These are phyloP conservation scores for Pycnonotus jocosus DNA, from an alignment of 2,113 vertebrate species.

Conservation along the genomic window DNA sequence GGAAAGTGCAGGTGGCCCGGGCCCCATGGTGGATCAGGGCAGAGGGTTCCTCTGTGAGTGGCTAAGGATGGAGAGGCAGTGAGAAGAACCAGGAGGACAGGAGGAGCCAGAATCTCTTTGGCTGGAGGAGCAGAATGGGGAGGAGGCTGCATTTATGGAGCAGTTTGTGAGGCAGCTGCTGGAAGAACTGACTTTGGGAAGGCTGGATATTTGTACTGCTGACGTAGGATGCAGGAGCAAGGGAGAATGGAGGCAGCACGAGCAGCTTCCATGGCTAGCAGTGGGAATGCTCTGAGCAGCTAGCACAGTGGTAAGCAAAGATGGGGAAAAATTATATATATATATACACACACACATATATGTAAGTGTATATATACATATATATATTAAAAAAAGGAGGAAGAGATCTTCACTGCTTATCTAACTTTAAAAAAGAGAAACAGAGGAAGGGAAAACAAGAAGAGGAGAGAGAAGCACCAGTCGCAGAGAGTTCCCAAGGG, in stretches of 20 bases:
- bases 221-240: conserved; percentile 10
- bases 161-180: conserved; percentile 10
- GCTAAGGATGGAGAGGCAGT: conserved; percentile 27
- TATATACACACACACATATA: not conserved
- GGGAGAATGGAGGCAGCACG: conserved; percentile 20
- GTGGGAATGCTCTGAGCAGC: conserved; percentile 8
- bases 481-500: conserved; percentile 6
- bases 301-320: not conserved
- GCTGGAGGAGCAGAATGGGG: not conserved
- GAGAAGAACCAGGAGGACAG: not conserved
- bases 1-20: not conserved
- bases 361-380: not conserved
- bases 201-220: conserved; percentile 15
- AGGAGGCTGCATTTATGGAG: not conserved
- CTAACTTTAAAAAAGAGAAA: not conserved
- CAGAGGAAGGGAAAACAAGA: not conserved
- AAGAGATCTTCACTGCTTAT: conserved; percentile 28
- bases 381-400: not conserved
- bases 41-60: not conserved
- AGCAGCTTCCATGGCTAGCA: conserved; percentile 26
- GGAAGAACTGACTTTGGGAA: conserved; percentile 14
- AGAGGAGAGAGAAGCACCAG: conserved; percentile 38
- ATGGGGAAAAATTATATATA: not conserved
- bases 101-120: conserved; percentile 23
- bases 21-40: not conserved